Evolutionary conservation across 2,113 vertebrate species (phyloP), one percentile per base, ranked within the genome.

Genomic region (Xenopus borealis): DNA sequence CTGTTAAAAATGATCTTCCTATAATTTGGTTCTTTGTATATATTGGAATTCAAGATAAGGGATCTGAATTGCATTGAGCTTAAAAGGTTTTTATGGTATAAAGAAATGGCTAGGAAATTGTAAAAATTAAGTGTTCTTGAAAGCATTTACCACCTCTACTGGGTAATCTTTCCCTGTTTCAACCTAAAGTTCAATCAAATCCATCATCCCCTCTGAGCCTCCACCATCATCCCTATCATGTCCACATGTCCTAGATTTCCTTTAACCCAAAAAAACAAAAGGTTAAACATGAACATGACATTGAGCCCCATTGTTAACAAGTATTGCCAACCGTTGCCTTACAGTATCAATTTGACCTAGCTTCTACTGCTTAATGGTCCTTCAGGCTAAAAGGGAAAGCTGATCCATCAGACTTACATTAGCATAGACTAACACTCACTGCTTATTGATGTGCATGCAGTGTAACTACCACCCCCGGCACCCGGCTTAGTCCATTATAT

Each of bases 351-450:
- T 88, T 86, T 90, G 90, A 92, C 90, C 88, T 83, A 89, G 90
- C 88, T 89, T 90, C 86, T 85, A 89, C 81, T 83, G 89, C 86
- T 91, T 96, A 95, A 97, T 97, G 94, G 94, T 95, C 91, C 94
- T 94, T 89, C 81, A 91, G 94, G 93, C 92, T 93, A 93, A 90
- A 91, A 91, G 85, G 82, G 90, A 94, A 91, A 94, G 93, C 91
- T 92, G 87, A 92, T 95, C 94, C 94, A 96, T 95, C 93, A 96
- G 93, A 88, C 90, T 90, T 91, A 88, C 93, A 96, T 98, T 96
- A 97, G 92, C 93, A 93, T 92, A 91, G 92, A 91, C 86, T 91
- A 92, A 91, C 87, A 88, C 92, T 91, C 86, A 80, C 87, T 86
- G 89, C 90, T 93, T 96, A 97, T 85, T 89, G 93, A 93, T 91